phyloP scores from a whole-genome alignment of 2,888 invertebrate genomes.

The Hypomecis atomaria region DNA sequence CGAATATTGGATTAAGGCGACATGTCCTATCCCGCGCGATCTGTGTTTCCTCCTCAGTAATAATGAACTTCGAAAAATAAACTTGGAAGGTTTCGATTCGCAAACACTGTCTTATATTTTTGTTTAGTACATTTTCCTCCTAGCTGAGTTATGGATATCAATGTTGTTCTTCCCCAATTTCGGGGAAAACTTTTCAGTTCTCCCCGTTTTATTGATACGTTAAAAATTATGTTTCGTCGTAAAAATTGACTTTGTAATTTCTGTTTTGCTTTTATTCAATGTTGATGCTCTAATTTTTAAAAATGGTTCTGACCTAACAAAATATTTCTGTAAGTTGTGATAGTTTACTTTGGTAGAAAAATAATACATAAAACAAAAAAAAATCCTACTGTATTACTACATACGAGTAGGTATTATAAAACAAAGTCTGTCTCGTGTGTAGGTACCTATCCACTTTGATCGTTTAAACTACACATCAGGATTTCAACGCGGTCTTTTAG shows the following conservation, averaged over 20 bases:
- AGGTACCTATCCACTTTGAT: too few species aligned
- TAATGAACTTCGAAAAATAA: slow-evolving; percentile 78
- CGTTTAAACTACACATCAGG: too few species aligned
- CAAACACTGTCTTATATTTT: slow-evolving; percentile 71
- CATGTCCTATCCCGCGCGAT: slow-evolving; percentile 58
- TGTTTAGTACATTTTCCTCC: slow-evolving; percentile 70
- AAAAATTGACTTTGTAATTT: slow-evolving; percentile 46
- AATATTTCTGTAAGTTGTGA: too few species aligned
- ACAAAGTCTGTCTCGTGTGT: too few species aligned
- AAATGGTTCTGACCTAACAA: not conserved
- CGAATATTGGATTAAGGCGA: too few species aligned
- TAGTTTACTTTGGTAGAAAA: too few species aligned
- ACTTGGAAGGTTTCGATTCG: slow-evolving; percentile 66
- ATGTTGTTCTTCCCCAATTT: slow-evolving; percentile 66
- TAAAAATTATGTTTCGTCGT: slow-evolving; percentile 49
- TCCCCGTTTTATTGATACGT: slow-evolving; percentile 61
- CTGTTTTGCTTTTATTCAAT: slow-evolving; percentile 46
- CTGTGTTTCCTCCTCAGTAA: slow-evolving; percentile 73
- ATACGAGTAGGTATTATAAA: too few species aligned
- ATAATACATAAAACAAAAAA: slow-evolving; percentile 1
- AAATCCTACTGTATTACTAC: not conserved
- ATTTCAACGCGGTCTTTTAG: too few species aligned
- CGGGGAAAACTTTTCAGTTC: slow-evolving; percentile 51
- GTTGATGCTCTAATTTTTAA: slow-evolving; percentile 15
- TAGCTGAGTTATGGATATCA: slow-evolving; percentile 67